Evolutionary conservation across 2,797 vertebrate species (phyloP).

Genomic region (Epinephelus coioides): DNA sequence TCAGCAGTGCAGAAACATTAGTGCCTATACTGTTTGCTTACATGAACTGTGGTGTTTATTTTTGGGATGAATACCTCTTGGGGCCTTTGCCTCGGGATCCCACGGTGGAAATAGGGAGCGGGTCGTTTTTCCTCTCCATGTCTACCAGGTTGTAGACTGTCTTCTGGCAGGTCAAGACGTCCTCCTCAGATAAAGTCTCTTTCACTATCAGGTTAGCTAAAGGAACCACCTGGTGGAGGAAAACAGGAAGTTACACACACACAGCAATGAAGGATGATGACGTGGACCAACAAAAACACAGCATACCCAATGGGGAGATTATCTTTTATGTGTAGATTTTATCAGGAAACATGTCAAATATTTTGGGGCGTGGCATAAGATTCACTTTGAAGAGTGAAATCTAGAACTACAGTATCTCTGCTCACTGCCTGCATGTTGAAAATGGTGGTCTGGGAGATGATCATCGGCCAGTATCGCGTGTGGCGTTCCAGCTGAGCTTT

Average conservation of each 20-base stretch:
- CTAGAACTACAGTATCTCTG: conserved; percentile 16
- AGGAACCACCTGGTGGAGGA: conserved; percentile 91
- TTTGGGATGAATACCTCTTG: conserved; percentile 88
- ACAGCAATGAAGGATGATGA: neutral
- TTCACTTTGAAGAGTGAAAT: neutral
- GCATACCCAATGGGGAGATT: neutral
- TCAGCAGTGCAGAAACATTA: neutral
- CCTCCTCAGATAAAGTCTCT: conserved; percentile 95
- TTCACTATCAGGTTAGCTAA: conserved; percentile 98
- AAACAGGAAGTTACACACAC: conserved; percentile 19
- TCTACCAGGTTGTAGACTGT: conserved; percentile 98
- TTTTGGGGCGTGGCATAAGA: neutral
- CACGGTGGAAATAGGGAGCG: conserved; percentile 97
- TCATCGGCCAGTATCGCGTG: conserved; percentile 99
- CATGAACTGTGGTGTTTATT: neutral
- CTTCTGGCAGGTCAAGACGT: conserved; percentile 98
- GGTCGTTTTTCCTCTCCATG: conserved; percentile 99
- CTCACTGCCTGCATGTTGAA: conserved; percentile 99
- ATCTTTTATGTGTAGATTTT: neutral
- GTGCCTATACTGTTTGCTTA: neutral
- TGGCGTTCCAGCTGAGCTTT: conserved; percentile 96
- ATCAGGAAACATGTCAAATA: neutral
- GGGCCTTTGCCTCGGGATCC: conserved; percentile 99
- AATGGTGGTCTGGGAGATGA: conserved; percentile 99
- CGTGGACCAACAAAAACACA: neutral